These are phyloP conservation scores for Goniozus legneri DNA, from an alignment of 1,140 invertebrate species.

Conservation along the genomic window DNA sequence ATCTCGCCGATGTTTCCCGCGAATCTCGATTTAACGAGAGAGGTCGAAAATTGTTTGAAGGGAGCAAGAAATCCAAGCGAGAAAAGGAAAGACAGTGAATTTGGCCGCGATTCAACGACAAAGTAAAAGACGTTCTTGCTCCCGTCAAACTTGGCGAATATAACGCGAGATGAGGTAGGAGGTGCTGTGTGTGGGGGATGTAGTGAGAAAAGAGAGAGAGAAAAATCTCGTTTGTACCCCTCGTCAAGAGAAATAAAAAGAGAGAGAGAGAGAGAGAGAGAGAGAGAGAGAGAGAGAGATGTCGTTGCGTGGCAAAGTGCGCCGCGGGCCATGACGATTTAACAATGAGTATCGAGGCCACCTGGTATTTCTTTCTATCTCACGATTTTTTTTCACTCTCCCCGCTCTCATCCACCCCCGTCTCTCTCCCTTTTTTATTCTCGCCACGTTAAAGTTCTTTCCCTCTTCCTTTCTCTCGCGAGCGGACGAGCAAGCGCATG, in stretches of 20 bases:
- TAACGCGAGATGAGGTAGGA: too few relatives aligned
- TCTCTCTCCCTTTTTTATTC: constrained; percentile 10
- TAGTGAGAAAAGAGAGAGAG: too few relatives aligned
- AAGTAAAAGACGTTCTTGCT: constrained; percentile 9
- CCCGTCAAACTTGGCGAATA: too few relatives aligned
- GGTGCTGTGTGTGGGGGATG: too few relatives aligned
- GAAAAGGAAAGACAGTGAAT: constrained; percentile 12
- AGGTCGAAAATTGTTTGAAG: not conserved
- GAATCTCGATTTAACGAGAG: too few relatives aligned
- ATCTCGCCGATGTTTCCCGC: too few relatives aligned
- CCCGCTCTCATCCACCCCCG: too few relatives aligned
- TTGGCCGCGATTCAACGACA: constrained; percentile 16
- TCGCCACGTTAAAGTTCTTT: constrained; percentile 6
- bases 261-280: not conserved
- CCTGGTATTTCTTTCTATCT: too few relatives aligned
- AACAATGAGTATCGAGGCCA: constrained; percentile 12
- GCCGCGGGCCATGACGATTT: constrained; percentile 4
- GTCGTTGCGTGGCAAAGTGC: constrained; percentile 1
- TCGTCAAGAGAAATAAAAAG: not conserved
- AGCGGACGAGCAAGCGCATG: not conserved
- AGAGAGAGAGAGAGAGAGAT: not conserved
- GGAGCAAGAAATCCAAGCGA: constrained; percentile 2
- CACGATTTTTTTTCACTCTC: too few relatives aligned
- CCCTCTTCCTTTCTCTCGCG: too few relatives aligned
- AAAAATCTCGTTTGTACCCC: constrained; percentile 3